Base-by-base conservation (phyloP, 2,113 vertebrate genomes). In the Calonectris borealis region DNA sequence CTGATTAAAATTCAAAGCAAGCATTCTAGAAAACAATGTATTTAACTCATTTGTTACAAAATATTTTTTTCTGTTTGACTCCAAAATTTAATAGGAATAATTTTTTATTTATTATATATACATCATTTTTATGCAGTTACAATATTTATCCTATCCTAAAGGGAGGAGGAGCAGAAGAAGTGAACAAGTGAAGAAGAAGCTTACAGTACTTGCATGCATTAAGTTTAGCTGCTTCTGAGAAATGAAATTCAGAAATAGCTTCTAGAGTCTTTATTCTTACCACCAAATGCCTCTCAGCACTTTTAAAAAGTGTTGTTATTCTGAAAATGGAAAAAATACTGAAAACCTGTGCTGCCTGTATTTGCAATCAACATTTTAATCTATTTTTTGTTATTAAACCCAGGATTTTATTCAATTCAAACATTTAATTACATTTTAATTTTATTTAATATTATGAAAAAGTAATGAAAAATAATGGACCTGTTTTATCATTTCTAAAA, bases 211-310 rank as follows among this genome's bases (percentile, higher is more conserved):
- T 10, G 2, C 10, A 46, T 46, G 14, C 9, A 64, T 34, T 55
- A 54, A 72, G 2, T 62, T 62, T 58, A 81, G 6, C 38, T 68
- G 6, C 6, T 72, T 40, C 25, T 40, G 42, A 78, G 21, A 71
- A 79, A 79, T 25, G 1, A 38, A 70, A 71, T 83, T 38, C 29
- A 66, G 5, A 70, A 76, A 75, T 36, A 57, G 0, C 3, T 70
- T 82, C 16, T 51, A 22, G 20, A 66, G 6, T 36, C 21, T 73
- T 77, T 65, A n/a, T 34, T 69, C 29, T 40, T 83, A 48, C 5
- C 1, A 3, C 2, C 3, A 76, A 71, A 62, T 40, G 0, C 2
- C 3, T 62, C 7, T 8, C 26, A 79, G 11, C 4, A 29, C 40
- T 85, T 64, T 11, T 2, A 5, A 62, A 32, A 40, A 19, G 0